Evolutionary conservation across 1,140 invertebrate species (phyloP), one percentile per base, ranked within the genome.

Genomic region (Caerostris extrusa): DNA sequence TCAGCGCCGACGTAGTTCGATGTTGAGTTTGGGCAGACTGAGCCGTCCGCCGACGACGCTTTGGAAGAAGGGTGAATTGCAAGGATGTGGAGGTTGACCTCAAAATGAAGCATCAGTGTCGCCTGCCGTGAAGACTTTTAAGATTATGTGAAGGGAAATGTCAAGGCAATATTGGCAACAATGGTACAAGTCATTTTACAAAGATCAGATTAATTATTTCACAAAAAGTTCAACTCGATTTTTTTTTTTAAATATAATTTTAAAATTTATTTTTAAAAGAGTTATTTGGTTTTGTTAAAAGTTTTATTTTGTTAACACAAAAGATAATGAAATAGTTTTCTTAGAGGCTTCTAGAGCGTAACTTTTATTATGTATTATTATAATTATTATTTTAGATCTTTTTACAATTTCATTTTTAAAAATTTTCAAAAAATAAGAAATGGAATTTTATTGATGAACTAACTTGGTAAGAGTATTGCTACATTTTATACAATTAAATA

Each of bases 1-100:
- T 93, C 91, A 93, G 91, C 91, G 91, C 91, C 82, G 81, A 5
- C 17, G 55, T 34, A 69, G 50, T 90, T 90, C 89, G 56, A 90
- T 57, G 82, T 92, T 92, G n/a, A 92, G 58, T 92, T 92, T 85
- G 64, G 81, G 67, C n/a, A n/a, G n/a, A 53, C 77, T 64, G 90
- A 92, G 81, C 81, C 60, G n/a, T 61, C 58, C 90, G 55, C n/a
- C 12, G 12, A n/a, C n/a, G n/a, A n/a, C n/a, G n/a, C n/a, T n/a
- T n/a, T n/a, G n/a, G 69, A 58, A 14, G 8, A 53, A 56, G 12
- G 61, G 10, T 55, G n/a, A n/a, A n/a, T n/a, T 53, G 71, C 60
- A 14, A 50, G 4, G 19, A 64, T 50, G 5, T 12, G 71, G 10
- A 17, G 90, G 71, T 81, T 12, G n/a, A 60, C 14, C 85, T 50